Evolutionary conservation across 2,797 vertebrate species (phyloP).

Genomic region (Halcyon badia): DNA sequence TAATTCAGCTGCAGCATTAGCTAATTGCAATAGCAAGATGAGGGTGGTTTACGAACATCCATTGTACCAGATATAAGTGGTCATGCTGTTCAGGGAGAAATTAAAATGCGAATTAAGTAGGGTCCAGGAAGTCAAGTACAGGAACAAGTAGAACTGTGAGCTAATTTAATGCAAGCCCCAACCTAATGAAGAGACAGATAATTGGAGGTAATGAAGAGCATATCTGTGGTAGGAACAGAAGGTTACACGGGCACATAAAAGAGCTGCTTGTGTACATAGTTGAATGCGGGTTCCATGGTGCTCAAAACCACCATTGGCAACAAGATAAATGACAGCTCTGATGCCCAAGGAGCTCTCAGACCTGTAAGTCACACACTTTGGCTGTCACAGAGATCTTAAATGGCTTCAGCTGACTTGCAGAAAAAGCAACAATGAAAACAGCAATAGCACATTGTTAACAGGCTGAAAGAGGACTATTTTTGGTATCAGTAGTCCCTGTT

Average conservation of each 20-base stretch:
- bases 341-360: background rate
- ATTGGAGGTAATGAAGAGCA: background rate
- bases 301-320: accelerated
- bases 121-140: background rate
- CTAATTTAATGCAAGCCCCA: background rate
- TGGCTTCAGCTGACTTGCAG: background rate
- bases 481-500: background rate
- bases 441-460: background rate
- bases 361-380: background rate
- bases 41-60: background rate
- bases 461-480: background rate
- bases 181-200: background rate
- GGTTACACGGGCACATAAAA: background rate
- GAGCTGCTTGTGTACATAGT: background rate
- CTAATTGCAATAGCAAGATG: background rate
- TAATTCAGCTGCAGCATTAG: background rate
- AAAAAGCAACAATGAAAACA: background rate
- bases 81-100: background rate
- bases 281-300: background rate
- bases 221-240: background rate
- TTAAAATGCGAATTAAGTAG: background rate
- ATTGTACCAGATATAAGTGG: background rate
- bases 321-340: background rate
- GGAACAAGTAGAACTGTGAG: background rate
- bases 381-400: background rate